These are phyloP conservation scores for Apogon talboti DNA, from an alignment of 2,797 vertebrate species.

Conservation along the genomic window DNA sequence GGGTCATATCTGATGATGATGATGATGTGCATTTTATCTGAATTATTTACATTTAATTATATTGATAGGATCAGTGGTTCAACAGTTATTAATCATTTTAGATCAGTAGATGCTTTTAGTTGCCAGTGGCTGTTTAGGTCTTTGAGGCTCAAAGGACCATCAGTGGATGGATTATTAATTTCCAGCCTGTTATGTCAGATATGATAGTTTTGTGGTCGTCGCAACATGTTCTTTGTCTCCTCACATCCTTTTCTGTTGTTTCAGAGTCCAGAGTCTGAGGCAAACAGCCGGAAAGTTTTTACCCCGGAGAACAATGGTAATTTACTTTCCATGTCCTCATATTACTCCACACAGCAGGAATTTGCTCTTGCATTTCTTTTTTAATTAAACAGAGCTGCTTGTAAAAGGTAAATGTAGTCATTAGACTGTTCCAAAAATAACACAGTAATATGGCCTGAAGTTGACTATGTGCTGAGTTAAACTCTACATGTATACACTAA, in stretches of 20 bases:
- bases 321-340: constrained; percentile 3
- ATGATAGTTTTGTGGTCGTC: no score
- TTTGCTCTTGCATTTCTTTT: not conserved
- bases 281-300: constrained; percentile 64
- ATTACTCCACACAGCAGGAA: not conserved
- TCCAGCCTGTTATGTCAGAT: not conserved
- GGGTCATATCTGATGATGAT: no score
- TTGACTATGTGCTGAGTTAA: not conserved
- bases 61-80: no score
- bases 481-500: no score
- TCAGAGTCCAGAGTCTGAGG: constrained; percentile 72
- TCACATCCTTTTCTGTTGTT: not conserved
- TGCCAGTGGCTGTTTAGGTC: no score
- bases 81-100: no score
- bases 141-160: no score
- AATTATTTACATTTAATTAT: no score
- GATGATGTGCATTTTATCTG: no score
- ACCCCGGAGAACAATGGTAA: constrained; percentile 77
- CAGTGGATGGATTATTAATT: not conserved
- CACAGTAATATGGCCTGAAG: not conserved
- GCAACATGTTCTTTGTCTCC: not conserved
- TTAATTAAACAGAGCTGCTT: not conserved
- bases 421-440: not conserved
- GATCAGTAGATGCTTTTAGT: no score
- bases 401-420: not conserved